Percentiles rank a stretch among this genome's conserved stretches.
These are phyloP conservation scores for Epinephelus coioides DNA, from an alignment of 2,797 vertebrate species.

Conservation along the genomic window DNA sequence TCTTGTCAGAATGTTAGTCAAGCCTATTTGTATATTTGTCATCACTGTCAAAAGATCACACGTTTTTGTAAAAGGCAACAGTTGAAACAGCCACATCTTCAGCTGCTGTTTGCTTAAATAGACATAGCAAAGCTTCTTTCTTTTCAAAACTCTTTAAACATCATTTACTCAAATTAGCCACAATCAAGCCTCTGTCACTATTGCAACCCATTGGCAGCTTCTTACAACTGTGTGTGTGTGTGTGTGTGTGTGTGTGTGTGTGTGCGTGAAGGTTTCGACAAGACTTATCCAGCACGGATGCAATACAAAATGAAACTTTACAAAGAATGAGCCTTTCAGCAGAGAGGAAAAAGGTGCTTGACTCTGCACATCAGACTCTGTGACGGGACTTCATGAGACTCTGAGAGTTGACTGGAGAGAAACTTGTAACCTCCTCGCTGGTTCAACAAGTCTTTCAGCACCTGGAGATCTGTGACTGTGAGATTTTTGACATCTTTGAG, in stretches of 20 bases:
- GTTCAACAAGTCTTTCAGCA: slow-evolving; percentile 16
- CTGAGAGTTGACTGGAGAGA: slow-evolving; percentile 27
- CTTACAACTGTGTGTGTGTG: slow-evolving; percentile 13
- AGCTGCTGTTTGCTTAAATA: slow-evolving; percentile 20
- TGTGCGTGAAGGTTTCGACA: slow-evolving; percentile 12
- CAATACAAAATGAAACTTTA: slow-evolving; percentile 56
- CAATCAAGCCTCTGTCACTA: slow-evolving; percentile 37
- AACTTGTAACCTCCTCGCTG: slow-evolving; percentile 7
- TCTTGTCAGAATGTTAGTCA: slow-evolving; percentile 3
- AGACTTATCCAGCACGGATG: slow-evolving; percentile 40
- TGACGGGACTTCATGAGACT: slow-evolving; percentile 49
- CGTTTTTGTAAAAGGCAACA: slow-evolving; percentile 21
- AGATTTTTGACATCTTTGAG: slow-evolving; percentile 23
- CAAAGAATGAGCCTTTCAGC: slow-evolving; percentile 17
- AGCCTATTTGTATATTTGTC: slow-evolving; percentile 16
- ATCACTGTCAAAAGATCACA: slow-evolving; percentile 10
- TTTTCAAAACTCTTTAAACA: slow-evolving; percentile 21
- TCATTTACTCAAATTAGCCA: slow-evolving; percentile 27
- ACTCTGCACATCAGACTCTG: slow-evolving; percentile 53
- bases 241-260: slow-evolving; percentile 7
- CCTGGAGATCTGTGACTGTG: slow-evolving; percentile 34
- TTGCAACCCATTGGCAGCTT: slow-evolving; percentile 59
- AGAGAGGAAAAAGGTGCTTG: slow-evolving; percentile 29
- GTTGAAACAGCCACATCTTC: background rate
- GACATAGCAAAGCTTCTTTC: background rate